Conservation (phyloP, 2,797 vertebrate genomes). For the Lepilemur ruficaudatus region DNA sequence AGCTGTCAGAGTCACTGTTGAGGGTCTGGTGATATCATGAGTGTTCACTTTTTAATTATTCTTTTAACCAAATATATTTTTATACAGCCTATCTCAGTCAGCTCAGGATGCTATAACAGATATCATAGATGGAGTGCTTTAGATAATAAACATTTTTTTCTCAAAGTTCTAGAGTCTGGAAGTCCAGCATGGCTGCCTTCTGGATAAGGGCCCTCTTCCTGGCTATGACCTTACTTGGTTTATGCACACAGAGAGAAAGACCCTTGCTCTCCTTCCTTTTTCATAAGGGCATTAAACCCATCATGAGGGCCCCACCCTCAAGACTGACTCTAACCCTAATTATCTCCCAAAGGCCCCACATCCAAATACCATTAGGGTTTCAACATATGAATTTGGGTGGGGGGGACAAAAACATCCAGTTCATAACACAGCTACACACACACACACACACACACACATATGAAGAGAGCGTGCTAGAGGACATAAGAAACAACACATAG, state of each 20-base stretch:
- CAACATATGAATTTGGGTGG: no score
- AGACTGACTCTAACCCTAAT: background rate
- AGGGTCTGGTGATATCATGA: background rate
- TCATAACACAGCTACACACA: no score
- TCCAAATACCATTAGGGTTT: background rate
- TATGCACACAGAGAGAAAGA: background rate
- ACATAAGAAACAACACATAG: background rate
- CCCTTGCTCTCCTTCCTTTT: background rate
- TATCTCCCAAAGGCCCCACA: background rate
- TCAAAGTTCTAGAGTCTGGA: background rate
- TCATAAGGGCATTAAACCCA: background rate
- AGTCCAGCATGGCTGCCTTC: background rate
- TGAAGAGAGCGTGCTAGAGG: background rate
- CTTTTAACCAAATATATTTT: background rate
- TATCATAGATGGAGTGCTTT: background rate
- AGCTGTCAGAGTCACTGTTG: background rate
- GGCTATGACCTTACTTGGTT: background rate
- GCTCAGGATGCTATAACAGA: background rate
- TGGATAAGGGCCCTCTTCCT: background rate
- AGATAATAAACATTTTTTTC: background rate
- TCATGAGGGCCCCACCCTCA: background rate
- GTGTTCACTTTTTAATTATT: background rate
- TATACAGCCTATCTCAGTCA: background rate
- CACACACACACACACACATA: no score
- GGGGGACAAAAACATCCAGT: background rate